Percentiles rank a stretch among this genome's conserved stretches.
These are phyloP conservation scores for Clostera curtula DNA, from an alignment of 2,888 invertebrate genomes.

Conservation along the genomic window DNA sequence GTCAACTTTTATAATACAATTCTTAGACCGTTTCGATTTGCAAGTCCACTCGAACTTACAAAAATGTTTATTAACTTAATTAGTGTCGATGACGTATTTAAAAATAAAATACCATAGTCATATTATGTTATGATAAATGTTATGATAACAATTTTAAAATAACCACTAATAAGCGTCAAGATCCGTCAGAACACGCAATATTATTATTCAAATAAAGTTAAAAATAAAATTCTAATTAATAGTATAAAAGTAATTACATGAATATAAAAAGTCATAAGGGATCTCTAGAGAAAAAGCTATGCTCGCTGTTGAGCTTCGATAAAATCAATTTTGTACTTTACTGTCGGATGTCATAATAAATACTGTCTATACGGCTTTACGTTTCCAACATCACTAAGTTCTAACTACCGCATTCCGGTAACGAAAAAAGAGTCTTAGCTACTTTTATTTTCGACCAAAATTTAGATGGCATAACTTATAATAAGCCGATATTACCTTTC, in stretches of 20 bases:
- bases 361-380: conserved; percentile 57
- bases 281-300: conserved; percentile 44
- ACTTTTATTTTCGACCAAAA: conserved; percentile 39
- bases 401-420: conserved; percentile 38
- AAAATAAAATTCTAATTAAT: conserved; percentile 43
- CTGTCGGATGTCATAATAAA: conserved; percentile 68
- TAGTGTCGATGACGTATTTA: too few relatives aligned
- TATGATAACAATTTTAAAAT: conserved; percentile 10
- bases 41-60: too few relatives aligned
- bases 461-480: conserved; percentile 40
- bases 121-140: too few relatives aligned
- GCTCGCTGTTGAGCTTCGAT: conserved; percentile 43
- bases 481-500: conserved; percentile 56
- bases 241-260: conserved; percentile 39
- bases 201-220: conserved; percentile 29
- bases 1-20: too few relatives aligned
- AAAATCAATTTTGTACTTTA: conserved; percentile 70
- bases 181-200: conserved; percentile 18
- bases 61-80: too few relatives aligned
- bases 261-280: conserved; percentile 30
- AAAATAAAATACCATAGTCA: too few relatives aligned
- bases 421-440: conserved; percentile 46
- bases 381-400: conserved; percentile 45
- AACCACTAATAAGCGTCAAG: too few relatives aligned
- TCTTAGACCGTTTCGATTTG: too few relatives aligned